Evolutionary conservation across 1,140 invertebrate genomes (phyloP).

Genomic region (Megalopta genalis): DNA sequence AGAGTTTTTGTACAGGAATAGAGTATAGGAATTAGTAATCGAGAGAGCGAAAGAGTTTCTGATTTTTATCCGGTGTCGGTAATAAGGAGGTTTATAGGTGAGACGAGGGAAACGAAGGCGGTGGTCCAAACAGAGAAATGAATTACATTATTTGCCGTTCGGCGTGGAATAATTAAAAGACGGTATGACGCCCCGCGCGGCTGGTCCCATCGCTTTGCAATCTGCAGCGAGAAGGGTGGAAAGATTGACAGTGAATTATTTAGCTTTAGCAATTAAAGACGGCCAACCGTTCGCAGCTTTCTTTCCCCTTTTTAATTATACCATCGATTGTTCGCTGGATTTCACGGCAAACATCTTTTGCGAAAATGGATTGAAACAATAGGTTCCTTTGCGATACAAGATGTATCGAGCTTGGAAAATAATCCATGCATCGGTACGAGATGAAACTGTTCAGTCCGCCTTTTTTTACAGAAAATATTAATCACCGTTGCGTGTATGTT

Average conservation of each 20-base stretch:
- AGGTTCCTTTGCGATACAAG: background rate
- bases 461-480: constrained; percentile 19
- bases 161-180: constrained; percentile 74
- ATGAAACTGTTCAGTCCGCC: no score
- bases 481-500: constrained; percentile 55
- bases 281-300: constrained; percentile 23
- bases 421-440: no score
- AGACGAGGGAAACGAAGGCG: background rate
- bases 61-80: no score
- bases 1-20: no score
- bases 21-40: no score
- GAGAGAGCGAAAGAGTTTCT: no score
- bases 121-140: constrained; percentile 70
- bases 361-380: no score
- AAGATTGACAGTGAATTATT: constrained; percentile 79
- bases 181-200: constrained; percentile 38
- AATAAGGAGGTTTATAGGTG: no score
- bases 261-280: constrained; percentile 73
- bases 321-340: constrained; percentile 10
- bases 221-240: constrained; percentile 70
- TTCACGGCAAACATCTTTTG: background rate
- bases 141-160: constrained; percentile 75
- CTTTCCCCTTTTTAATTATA: constrained; percentile 13
- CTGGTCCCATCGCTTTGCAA: constrained; percentile 50
- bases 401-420: background rate